phyloP scores from a whole-genome alignment of 2,888 invertebrate species.

The Hemithea aestivaria region DNA sequence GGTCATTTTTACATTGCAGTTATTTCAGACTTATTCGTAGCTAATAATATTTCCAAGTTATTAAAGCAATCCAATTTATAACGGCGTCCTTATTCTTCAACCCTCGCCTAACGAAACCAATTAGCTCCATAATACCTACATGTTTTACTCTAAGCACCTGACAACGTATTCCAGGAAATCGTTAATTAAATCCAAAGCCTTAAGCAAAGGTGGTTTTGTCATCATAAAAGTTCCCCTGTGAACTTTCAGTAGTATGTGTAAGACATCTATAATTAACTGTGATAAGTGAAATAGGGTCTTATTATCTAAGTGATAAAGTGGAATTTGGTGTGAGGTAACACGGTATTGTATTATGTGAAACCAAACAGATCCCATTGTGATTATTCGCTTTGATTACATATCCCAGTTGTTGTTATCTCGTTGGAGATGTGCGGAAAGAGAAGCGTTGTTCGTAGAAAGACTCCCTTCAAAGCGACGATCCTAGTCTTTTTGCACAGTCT shows the following conservation, averaged over 20 bases:
- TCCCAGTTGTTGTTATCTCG: conserved; percentile 39
- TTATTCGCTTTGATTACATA: conserved; percentile 52
- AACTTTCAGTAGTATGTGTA: conserved; percentile 42
- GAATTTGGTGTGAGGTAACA: conserved; percentile 16
- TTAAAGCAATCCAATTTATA: neutral
- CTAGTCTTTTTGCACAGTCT: no score
- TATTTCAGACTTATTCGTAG: no score
- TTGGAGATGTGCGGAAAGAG: no score
- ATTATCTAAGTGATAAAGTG: conserved; percentile 19
- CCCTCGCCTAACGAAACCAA: conserved; percentile 19
- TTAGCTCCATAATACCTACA: conserved; percentile 21
- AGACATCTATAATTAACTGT: conserved; percentile 24
- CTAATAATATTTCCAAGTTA: no score
- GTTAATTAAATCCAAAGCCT: conserved; percentile 59
- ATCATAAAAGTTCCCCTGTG: conserved; percentile 54
- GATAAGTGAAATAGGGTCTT: conserved; percentile 27
- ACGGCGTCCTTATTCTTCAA: conserved; percentile 2
- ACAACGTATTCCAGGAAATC: conserved; percentile 50
- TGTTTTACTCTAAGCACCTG: conserved; percentile 37
- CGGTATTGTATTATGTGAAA: conserved; percentile 28
- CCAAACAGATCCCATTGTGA: conserved; percentile 40
- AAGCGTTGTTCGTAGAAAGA: no score
- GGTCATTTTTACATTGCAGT: no score
- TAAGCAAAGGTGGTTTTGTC: conserved; percentile 53
- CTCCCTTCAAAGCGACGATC: no score